phyloP scores from a whole-genome alignment of 2,888 invertebrate genomes.

The Cheilosia vulpina region DNA sequence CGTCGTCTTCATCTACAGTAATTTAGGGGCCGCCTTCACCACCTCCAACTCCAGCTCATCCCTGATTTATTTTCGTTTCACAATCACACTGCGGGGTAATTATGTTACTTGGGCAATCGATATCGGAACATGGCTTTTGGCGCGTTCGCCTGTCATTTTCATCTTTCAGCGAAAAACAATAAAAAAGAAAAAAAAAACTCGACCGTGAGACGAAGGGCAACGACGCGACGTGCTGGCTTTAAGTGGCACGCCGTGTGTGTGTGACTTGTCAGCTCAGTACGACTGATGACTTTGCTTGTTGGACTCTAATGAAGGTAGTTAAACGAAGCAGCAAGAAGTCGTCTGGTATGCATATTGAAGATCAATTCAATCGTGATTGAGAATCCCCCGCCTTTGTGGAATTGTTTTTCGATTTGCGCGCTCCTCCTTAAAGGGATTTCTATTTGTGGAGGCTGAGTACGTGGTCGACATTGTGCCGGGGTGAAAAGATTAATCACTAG shows the following conservation, averaged over 20 bases:
- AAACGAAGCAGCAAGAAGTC: conserved; percentile 67
- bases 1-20: conserved; percentile 52
- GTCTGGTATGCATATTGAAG: conserved; percentile 28
- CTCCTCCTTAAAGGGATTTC: conserved; percentile 33
- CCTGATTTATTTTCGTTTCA: conserved; percentile 68
- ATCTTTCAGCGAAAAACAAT: conserved; percentile 50
- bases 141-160: conserved; percentile 72
- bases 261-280: conserved; percentile 60
- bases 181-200: conserved; percentile 10
- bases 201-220: conserved; percentile 34
- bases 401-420: conserved; percentile 35
- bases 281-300: conserved; percentile 72
- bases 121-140: conserved; percentile 74
- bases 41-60: conserved; percentile 14
- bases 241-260: conserved; percentile 28
- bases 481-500: conserved; percentile 71
- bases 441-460: conserved; percentile 40
- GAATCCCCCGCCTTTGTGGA: conserved; percentile 33
- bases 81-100: conserved; percentile 74
- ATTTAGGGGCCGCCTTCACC: conserved; percentile 51
- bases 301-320: conserved; percentile 73
- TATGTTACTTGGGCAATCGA: conserved; percentile 76
- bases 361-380: conserved; percentile 71
- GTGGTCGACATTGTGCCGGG: conserved; percentile 32
- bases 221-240: conserved; percentile 29